These are phyloP conservation scores for Stegophylla sp. DNA, from an alignment of 2,888 invertebrate species.

Conservation along the genomic window DNA sequence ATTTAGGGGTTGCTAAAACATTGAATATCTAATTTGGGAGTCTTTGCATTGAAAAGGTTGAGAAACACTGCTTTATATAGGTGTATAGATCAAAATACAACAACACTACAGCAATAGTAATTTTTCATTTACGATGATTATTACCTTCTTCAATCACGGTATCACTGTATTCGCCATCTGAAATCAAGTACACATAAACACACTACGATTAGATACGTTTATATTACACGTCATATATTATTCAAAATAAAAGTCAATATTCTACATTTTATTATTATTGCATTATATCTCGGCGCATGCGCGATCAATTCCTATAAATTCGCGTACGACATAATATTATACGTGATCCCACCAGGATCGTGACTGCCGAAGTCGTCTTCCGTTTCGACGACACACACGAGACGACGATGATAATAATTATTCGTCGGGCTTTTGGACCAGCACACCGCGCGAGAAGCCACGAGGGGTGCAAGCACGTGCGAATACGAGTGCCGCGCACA, in stretches of 20 bases:
- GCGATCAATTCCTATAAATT: conserved; percentile 28
- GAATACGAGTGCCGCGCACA: conserved; percentile 17
- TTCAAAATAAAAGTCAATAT: too few relatives aligned
- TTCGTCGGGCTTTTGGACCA: conserved; percentile 22
- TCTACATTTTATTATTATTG: neutral
- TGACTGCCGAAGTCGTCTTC: conserved; percentile 43
- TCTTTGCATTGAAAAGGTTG: too few relatives aligned
- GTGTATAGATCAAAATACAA: too few relatives aligned
- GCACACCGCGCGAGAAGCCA: too few relatives aligned
- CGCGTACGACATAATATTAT: conserved; percentile 14
- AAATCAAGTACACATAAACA: conserved; percentile 11
- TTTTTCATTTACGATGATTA: too few relatives aligned
- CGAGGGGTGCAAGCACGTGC: conserved; percentile 11
- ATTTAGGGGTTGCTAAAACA: too few relatives aligned
- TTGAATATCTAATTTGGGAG: too few relatives aligned
- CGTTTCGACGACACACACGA: conserved; percentile 40
- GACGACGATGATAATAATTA: too few relatives aligned
- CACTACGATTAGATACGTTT: neutral
- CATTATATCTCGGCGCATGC: neutral
- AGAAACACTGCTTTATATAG: too few relatives aligned
- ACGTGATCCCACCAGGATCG: conserved; percentile 38
- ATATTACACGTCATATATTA: neutral
- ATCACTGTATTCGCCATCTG: conserved; percentile 57
- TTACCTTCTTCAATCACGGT: conserved; percentile 54
- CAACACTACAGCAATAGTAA: neutral